phyloP scores from a whole-genome alignment of 1,140 invertebrate genomes.

The Drosophila varians region DNA sequence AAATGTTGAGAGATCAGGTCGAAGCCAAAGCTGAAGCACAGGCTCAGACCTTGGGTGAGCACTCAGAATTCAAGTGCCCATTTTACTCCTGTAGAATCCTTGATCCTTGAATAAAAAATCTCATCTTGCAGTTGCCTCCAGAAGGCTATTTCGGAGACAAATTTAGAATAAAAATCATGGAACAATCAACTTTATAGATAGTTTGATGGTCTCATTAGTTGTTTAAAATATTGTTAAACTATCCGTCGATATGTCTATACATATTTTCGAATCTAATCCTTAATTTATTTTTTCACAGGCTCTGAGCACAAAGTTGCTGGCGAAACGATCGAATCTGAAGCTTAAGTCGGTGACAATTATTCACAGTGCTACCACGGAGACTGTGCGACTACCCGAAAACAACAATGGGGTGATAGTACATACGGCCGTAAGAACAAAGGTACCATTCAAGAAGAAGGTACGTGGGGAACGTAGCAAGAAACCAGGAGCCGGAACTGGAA shows the following conservation, averaged over 20 bases:
- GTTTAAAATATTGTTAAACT: not conserved
- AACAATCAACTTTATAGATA: not conserved
- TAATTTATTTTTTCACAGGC: slow-evolving; percentile 85
- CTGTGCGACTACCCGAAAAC: slow-evolving; percentile 90
- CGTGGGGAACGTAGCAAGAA: slow-evolving; percentile 86
- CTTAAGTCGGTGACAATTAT: slow-evolving; percentile 93
- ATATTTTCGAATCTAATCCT: slow-evolving; percentile 13
- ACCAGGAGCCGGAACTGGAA: slow-evolving; percentile 17
- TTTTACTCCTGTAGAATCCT: slow-evolving; percentile 26
- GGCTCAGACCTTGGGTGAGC: slow-evolving; percentile 52
- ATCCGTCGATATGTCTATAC: not conserved
- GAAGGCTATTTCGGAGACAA: not conserved
- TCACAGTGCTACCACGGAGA: slow-evolving; percentile 93
- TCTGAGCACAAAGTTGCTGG: slow-evolving; percentile 90
- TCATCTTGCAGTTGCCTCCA: not conserved
- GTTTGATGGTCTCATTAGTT: not conserved
- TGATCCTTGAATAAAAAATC: slow-evolving; percentile 1
- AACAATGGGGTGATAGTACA: slow-evolving; percentile 90
- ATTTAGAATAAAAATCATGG: not conserved
- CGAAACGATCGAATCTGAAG: slow-evolving; percentile 90
- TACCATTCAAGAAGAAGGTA: slow-evolving; percentile 90
- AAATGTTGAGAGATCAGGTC: slow-evolving; percentile 77
- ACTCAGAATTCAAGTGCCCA: slow-evolving; percentile 23
- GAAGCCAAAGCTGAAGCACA: slow-evolving; percentile 57
- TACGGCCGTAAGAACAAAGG: slow-evolving; percentile 89